These are phyloP conservation scores for Phalacrocorax pelagicus DNA, from an alignment of 2,113 vertebrate genomes.

Conservation along the genomic window DNA sequence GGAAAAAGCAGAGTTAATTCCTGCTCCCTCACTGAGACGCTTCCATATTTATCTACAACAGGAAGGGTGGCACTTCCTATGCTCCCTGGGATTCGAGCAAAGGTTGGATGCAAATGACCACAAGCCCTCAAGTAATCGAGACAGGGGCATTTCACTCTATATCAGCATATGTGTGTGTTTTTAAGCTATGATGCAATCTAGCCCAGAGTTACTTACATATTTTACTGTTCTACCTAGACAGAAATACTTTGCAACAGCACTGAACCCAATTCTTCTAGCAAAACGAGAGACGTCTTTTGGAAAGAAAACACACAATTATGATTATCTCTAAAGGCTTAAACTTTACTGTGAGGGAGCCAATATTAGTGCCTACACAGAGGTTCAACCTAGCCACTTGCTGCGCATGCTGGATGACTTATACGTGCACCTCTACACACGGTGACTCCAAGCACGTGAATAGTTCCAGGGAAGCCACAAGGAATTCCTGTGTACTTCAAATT, in stretches of 20 bases:
- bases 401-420: not conserved
- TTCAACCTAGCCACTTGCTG: not conserved
- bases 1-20: constrained; percentile 35
- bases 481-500: not conserved
- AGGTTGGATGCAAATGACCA: not conserved
- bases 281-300: not conserved
- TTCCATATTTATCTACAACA: constrained; percentile 50
- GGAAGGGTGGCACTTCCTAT: constrained; percentile 64
- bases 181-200: not conserved
- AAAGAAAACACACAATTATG: not conserved
- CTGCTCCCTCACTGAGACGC: not conserved
- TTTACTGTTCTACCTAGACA: not conserved
- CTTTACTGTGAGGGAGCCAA: not conserved
- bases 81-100: constrained; percentile 1
- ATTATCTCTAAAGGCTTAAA: not conserved
- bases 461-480: not conserved
- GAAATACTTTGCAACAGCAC: not conserved
- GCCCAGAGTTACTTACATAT: not conserved
- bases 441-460: not conserved
- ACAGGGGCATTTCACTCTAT: not conserved
- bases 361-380: not conserved
- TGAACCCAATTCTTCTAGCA: not conserved
- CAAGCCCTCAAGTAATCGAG: not conserved
- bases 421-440: not conserved
- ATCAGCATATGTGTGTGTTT: not conserved